phyloP scores from a whole-genome alignment of 1,140 invertebrate species.

The Drosophila miranda region DNA sequence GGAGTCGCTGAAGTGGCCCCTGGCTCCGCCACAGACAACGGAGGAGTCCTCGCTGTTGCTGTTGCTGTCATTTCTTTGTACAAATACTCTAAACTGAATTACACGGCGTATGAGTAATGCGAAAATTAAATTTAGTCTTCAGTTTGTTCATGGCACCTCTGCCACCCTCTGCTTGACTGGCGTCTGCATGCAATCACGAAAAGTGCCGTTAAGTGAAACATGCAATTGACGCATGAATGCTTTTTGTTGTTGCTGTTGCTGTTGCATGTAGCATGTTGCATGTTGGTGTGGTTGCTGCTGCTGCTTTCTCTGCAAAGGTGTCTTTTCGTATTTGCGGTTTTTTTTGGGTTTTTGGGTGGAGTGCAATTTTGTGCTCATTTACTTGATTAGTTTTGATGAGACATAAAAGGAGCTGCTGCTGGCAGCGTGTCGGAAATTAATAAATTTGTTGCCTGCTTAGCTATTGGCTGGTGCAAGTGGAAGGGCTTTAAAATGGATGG shows the following conservation, averaged over 20 bases:
- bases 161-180: not conserved
- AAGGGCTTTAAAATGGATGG: slow-evolving; percentile 10
- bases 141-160: slow-evolving; percentile 37
- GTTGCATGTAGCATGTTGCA: slow-evolving; percentile 10
- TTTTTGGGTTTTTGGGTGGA: not conserved
- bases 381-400: slow-evolving; percentile 78
- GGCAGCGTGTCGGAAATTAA: slow-evolving; percentile 68
- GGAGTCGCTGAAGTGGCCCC: slow-evolving; percentile 4
- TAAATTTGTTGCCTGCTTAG: slow-evolving; percentile 45
- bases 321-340: slow-evolving; percentile 63
- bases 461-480: slow-evolving; percentile 26
- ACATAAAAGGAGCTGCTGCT: slow-evolving; percentile 66
- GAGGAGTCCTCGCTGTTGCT: slow-evolving; percentile 3
- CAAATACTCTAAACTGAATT: slow-evolving; percentile 82
- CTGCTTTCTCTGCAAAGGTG: slow-evolving; percentile 43
- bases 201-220: slow-evolving; percentile 79
- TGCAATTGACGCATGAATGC: slow-evolving; percentile 80
- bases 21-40: slow-evolving; percentile 2
- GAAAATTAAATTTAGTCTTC: slow-evolving; percentile 79
- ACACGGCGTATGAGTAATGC: slow-evolving; percentile 81
- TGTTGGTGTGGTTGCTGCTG: slow-evolving; percentile 47
- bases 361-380: slow-evolving; percentile 74
- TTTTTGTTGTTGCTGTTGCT: slow-evolving; percentile 43
- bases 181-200: slow-evolving; percentile 75
- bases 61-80: slow-evolving; percentile 81